These are phyloP conservation scores for Chaetorhynchus papuensis DNA, from an alignment of 2,113 vertebrate genomes.

Conservation along the genomic window DNA sequence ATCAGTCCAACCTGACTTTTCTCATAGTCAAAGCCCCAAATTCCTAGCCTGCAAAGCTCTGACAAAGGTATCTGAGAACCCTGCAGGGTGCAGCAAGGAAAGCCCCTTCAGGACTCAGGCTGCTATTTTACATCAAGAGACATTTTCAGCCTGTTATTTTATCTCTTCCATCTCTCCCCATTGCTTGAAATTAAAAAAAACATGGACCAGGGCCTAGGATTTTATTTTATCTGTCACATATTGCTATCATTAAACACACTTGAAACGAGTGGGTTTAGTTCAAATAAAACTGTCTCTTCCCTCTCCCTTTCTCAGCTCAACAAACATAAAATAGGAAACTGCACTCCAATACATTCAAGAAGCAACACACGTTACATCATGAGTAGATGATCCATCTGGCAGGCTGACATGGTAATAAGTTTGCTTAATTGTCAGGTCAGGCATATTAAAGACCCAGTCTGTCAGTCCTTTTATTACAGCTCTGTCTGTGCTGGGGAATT, in stretches of 20 bases:
- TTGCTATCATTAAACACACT: slow-evolving; percentile 74
- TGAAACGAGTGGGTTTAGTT: slow-evolving; percentile 71
- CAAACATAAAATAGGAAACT: slow-evolving; percentile 61
- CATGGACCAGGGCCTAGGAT: slow-evolving; percentile 66
- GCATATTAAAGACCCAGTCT: slow-evolving; percentile 62
- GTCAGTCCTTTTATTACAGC: slow-evolving; percentile 55
- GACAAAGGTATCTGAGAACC: neutral
- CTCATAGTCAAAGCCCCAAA: neutral
- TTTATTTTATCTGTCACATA: slow-evolving; percentile 74
- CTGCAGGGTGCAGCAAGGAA: neutral
- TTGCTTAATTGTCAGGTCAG: slow-evolving; percentile 76
- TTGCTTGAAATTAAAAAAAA: slow-evolving; percentile 70
- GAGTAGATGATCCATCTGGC: slow-evolving; percentile 73
- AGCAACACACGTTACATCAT: slow-evolving; percentile 47
- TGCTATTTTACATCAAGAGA: slow-evolving; percentile 10
- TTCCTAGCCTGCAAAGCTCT: neutral
- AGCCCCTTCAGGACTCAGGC: neutral
- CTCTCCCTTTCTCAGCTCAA: slow-evolving; percentile 38
- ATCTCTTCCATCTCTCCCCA: slow-evolving; percentile 13
- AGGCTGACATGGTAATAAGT: slow-evolving; percentile 69
- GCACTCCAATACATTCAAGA: slow-evolving; percentile 56
- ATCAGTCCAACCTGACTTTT: neutral
- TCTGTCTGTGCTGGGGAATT: slow-evolving; percentile 46
- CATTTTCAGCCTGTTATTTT: slow-evolving; percentile 48
- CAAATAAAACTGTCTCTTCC: slow-evolving; percentile 71